phyloP scores from a whole-genome alignment of 2,797 vertebrate species.

The Artibeus lituratus region DNA sequence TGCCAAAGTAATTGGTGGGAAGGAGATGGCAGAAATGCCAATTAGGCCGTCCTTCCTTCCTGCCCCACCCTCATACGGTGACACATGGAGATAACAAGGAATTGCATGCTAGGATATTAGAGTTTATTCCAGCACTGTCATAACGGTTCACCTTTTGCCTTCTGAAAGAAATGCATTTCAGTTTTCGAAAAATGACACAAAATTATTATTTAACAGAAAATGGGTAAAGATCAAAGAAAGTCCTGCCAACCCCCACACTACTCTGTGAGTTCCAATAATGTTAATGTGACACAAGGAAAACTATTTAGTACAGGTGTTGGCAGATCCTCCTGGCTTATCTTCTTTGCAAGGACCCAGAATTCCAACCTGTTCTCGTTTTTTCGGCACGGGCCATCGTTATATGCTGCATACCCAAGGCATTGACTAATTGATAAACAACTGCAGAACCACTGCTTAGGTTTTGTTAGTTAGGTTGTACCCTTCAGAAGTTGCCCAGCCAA shows the following conservation, averaged over 20 bases:
- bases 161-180: not conserved
- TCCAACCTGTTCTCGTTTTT: not conserved
- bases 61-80: not conserved
- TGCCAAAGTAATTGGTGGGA: not conserved
- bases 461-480: not conserved
- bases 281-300: not conserved
- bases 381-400: not conserved
- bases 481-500: not conserved
- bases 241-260: not conserved
- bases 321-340: not conserved
- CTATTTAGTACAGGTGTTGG: not conserved
- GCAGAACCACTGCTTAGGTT: not conserved
- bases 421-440: not conserved
- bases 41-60: not conserved
- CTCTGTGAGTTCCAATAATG: slow-evolving; percentile 35
- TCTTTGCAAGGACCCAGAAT: not conserved
- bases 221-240: not conserved
- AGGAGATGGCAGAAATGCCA: not conserved
- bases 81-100: not conserved
- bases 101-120: not conserved
- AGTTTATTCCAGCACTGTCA: not conserved
- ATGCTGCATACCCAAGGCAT: not conserved
- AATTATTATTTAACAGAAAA: not conserved
- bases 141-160: not conserved
- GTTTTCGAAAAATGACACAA: not conserved